Conservation (phyloP, 37 sponge, comb jelly and placozoan species). For the Cladorhizidae sp. region DNA sequence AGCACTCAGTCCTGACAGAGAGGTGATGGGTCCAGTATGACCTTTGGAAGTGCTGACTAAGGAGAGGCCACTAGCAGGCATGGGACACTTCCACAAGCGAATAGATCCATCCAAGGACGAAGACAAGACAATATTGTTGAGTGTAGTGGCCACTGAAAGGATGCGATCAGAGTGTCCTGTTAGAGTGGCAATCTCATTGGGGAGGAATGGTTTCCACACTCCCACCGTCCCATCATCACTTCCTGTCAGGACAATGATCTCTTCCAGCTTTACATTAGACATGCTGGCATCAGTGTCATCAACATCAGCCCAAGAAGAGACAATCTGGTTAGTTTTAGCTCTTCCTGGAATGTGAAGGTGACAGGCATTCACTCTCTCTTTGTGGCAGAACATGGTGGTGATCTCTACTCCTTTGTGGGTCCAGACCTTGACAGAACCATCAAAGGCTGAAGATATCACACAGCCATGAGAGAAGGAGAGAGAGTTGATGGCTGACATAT, state of each 20-base stretch:
- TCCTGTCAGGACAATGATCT: conserved; percentile 67
- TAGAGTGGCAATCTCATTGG: conserved; percentile 68
- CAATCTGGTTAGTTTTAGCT: not conserved
- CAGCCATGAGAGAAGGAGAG: conserved; percentile 69
- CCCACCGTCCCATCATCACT: conserved; percentile 90
- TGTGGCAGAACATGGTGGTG: conserved; percentile 84
- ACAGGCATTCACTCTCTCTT: conserved; percentile 81
- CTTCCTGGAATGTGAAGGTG: conserved; percentile 38
- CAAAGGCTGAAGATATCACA: conserved; percentile 76
- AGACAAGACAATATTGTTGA: conserved; percentile 61
- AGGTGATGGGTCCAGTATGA: conserved; percentile 73
- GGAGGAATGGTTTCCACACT: conserved; percentile 86
- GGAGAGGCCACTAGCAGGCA: conserved; percentile 10
- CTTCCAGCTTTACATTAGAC: conserved; percentile 35
- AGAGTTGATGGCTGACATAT: conserved; percentile 74
- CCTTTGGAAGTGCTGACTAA: not conserved
- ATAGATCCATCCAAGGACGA: conserved; percentile 76
- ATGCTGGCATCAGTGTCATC: conserved; percentile 36
- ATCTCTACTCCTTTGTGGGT: conserved; percentile 87
- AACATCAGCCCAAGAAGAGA: conserved; percentile 62
- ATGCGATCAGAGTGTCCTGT: conserved; percentile 88
- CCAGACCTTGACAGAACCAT: conserved; percentile 95
- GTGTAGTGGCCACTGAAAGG: conserved; percentile 53
- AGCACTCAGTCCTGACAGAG: conserved; percentile 7
- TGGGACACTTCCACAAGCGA: conserved; percentile 74